Evolutionary conservation across 2,113 vertebrate genomes (phyloP).

Genomic region (Antechinus flavipes): DNA sequence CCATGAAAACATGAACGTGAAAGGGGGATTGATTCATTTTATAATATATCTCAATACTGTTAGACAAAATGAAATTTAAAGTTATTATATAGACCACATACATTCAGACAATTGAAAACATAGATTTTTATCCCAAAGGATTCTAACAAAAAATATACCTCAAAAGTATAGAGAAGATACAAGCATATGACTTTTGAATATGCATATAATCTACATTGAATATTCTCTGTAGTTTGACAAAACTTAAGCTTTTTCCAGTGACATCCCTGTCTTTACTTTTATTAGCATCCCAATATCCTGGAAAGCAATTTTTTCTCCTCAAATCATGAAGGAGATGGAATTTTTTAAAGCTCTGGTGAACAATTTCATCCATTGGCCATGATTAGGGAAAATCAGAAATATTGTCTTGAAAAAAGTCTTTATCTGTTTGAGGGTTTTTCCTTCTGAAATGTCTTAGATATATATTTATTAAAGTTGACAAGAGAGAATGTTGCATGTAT

Average conservation of each 20-base stretch:
- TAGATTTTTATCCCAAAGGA: not conserved
- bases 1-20: not conserved
- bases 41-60: not conserved
- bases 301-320: not conserved
- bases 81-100: not conserved
- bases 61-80: not conserved
- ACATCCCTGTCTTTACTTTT: not conserved
- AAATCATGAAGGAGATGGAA: not conserved
- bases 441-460: not conserved
- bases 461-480: not conserved
- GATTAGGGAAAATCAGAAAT: not conserved
- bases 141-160: not conserved
- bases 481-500: not conserved
- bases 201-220: rapidly evolving
- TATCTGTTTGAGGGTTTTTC: not conserved
- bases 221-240: not conserved
- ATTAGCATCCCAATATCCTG: not conserved
- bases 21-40: not conserved
- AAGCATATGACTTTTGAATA: not conserved
- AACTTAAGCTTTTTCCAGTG: not conserved
- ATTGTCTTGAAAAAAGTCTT: not conserved
- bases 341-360: not conserved
- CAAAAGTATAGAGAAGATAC: not conserved
- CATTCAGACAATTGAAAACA: not conserved
- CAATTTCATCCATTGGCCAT: not conserved